Base-by-base conservation (phyloP, 2,888 invertebrate genomes). In the Hypomecis atomaria region DNA sequence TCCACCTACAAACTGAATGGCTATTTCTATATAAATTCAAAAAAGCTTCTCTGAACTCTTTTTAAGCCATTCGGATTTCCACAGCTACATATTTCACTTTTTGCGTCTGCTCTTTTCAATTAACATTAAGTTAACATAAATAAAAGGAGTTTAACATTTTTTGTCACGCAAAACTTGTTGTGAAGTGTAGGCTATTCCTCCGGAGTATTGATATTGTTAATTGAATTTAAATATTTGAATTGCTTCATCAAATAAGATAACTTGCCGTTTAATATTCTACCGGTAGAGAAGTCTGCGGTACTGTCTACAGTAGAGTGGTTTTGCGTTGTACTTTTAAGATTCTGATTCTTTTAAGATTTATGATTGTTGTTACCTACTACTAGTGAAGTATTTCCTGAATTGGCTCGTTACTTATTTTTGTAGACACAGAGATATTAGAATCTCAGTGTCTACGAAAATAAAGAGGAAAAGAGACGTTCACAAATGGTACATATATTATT, bases 211-310 rank as follows among this genome's bases (percentile, higher is more conserved):
- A 70, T 70, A 72, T 71, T 70, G 69, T 71, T 74, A 74, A 77
- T 77, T 74, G 72, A 75, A 73, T 64, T 62, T 66, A 72, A 77
- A 77, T 75, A 77, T 74, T 73, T 40, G 61, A 43, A 53, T 59
- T 64, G 13, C 13, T 56, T 65, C 48, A 56, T 59, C 67, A 66
- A 65, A 67, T 53, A 66, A 63, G 48, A 54, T 47, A 55, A 44
- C 65, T 45, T 43, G 53, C 23, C 33, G 38, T 50, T 61, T 55
- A 59, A 38, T 55, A 58, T 58, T 59, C 56, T 54, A 10, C 8
- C 6, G 44, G 42, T 43, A 42, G 38, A 42, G 8, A 11, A 37
- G 54, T 9, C 48, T 48, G 59, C 55, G 50, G 56, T 57, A 33
- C 34, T 49, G 42, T 49, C 47, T 45, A 49, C 43, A 37, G 10